These are phyloP conservation scores for Limnephilus auricula DNA, from an alignment of 2,888 invertebrate species.

Conservation along the genomic window DNA sequence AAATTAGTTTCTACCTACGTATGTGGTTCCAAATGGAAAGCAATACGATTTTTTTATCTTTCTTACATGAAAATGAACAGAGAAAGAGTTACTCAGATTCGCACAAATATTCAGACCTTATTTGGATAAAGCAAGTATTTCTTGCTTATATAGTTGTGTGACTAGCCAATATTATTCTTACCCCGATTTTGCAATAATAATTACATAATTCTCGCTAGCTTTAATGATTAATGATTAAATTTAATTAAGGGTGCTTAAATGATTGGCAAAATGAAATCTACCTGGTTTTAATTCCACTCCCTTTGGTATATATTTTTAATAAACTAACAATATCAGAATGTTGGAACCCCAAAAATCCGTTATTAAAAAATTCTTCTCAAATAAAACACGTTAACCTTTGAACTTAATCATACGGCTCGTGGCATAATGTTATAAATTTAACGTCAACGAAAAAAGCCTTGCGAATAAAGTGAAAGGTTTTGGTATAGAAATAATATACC, in stretches of 20 bases:
- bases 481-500: background rate
- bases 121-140: background rate
- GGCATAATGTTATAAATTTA: background rate
- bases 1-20: no score
- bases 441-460: background rate
- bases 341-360: background rate
- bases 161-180: background rate
- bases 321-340: background rate
- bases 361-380: background rate
- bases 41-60: no score
- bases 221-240: background rate
- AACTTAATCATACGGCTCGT: background rate
- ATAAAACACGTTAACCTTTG: background rate
- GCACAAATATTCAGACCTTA: background rate
- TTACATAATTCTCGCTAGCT: background rate
- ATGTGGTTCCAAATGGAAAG: no score
- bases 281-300: background rate
- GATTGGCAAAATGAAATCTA: background rate
- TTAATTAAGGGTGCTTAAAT: no score
- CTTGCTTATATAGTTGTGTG: background rate
- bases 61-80: no score
- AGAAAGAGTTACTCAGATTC: background rate
- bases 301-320: background rate
- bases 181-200: background rate
- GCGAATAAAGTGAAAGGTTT: background rate